Conservation (phyloP, 2,888 invertebrate species). For the Acleris cristana region DNA sequence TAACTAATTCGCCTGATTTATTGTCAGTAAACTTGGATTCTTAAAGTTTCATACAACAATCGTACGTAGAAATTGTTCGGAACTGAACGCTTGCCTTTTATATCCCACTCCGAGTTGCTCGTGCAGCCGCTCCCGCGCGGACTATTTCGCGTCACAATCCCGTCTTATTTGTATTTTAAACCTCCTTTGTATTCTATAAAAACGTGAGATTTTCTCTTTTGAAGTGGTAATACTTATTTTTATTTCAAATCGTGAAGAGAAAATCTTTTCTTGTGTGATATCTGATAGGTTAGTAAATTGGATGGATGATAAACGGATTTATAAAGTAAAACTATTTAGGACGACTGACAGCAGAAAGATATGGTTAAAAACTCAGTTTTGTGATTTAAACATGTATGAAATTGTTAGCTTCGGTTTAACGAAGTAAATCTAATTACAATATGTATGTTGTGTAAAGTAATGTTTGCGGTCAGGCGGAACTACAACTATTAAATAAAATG, state of each 20-base stretch:
- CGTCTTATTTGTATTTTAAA: slow-evolving; percentile 52
- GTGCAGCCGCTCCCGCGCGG: slow-evolving; percentile 47
- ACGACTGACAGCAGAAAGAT: too few species aligned
- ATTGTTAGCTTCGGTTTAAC: too few species aligned
- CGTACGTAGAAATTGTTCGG: slow-evolving; percentile 4
- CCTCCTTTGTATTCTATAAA: slow-evolving; percentile 48
- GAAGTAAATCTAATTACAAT: too few species aligned
- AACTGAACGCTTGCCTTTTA: slow-evolving; percentile 43
- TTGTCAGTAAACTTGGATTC: neutral
- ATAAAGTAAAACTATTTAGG: too few species aligned
- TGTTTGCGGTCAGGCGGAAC: too few species aligned
- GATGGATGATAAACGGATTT: too few species aligned
- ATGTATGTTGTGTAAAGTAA: too few species aligned
- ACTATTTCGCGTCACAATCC: slow-evolving; percentile 49
- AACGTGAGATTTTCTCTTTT: slow-evolving; percentile 41
- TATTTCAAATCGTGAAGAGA: neutral
- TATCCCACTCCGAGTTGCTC: slow-evolving; percentile 46
- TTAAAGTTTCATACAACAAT: neutral
- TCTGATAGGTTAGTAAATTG: too few species aligned
- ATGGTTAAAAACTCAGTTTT: too few species aligned
- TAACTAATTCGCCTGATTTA: neutral
- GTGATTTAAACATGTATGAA: too few species aligned
- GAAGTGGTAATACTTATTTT: neutral
- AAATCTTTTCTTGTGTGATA: too few species aligned
- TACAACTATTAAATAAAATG: too few species aligned